Conservation (phyloP, 2,888 invertebrate genomes). For the Esperia sulphurella region DNA sequence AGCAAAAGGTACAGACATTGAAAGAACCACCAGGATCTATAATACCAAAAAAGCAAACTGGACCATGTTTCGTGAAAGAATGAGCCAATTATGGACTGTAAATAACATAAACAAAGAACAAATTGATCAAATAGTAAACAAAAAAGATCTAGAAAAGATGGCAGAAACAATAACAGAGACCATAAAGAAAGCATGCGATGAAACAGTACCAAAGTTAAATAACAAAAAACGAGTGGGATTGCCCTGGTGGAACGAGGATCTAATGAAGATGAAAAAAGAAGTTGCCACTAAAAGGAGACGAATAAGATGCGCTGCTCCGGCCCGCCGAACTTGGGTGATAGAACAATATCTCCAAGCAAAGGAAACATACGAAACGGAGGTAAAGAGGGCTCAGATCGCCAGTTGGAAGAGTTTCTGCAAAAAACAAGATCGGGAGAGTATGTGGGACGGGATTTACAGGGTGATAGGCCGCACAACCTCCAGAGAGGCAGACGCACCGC, state of each 20-base stretch:
- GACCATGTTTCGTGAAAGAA: conserved; percentile 1
- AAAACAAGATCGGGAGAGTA: conserved; percentile 14
- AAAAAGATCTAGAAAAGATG: not conserved
- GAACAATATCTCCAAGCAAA: conserved; percentile 13
- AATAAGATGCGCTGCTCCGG: conserved; percentile 9
- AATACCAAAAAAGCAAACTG: conserved; percentile 11
- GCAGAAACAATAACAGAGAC: not conserved
- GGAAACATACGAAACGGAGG: conserved; percentile 13
- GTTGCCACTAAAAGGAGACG: conserved; percentile 4
- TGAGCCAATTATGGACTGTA: not conserved
- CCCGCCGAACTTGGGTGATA: conserved; percentile 13
- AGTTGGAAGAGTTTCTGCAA: conserved; percentile 22
- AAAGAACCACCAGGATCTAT: conserved; percentile 6
- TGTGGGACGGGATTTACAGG: conserved; percentile 11
- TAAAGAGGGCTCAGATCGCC: conserved; percentile 5
- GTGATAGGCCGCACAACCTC: not conserved
- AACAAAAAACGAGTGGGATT: not conserved
- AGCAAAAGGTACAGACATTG: not conserved
- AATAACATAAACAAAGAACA: not conserved
- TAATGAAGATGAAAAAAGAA: conserved; percentile 9
- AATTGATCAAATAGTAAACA: not conserved
- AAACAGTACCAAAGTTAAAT: conserved; percentile 9
- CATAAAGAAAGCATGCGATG: conserved; percentile 7
- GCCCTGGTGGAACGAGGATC: conserved; percentile 19
- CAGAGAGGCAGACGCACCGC: not conserved